Conservation (phyloP, 2,113 vertebrate species). For the Embiotoca jacksoni region DNA sequence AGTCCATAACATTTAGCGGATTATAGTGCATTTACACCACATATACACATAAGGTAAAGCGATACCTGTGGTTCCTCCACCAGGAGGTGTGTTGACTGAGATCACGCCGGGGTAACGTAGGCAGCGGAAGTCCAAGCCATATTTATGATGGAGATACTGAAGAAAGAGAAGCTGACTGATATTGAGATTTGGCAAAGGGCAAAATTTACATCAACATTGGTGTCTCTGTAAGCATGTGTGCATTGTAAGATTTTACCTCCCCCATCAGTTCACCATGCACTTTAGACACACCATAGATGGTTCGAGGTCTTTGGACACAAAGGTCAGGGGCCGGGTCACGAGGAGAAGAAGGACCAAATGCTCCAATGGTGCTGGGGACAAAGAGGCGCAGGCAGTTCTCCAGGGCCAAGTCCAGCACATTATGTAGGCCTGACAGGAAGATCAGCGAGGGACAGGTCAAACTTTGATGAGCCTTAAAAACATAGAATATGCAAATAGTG, state of each 20-base stretch:
- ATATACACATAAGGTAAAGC: neutral
- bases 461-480: neutral
- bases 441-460: neutral
- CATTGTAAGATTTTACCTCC: constrained; percentile 69
- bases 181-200: neutral
- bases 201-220: neutral
- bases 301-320: constrained; percentile 84
- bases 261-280: constrained; percentile 86
- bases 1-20: neutral
- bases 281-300: constrained; percentile 87
- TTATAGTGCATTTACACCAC: neutral
- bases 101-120: constrained; percentile 85
- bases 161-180: constrained; percentile 22
- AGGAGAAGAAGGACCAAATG: constrained; percentile 85
- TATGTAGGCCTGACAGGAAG: constrained; percentile 80
- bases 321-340: constrained; percentile 85
- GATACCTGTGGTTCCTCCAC: constrained; percentile 85
- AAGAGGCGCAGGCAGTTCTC: constrained; percentile 86
- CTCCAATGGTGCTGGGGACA: constrained; percentile 86
- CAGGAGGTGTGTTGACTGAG: constrained; percentile 80
- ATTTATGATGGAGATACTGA: constrained; percentile 86
- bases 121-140: constrained; percentile 85
- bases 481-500: neutral
- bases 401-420: constrained; percentile 84
- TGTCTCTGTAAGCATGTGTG: neutral